Base-by-base conservation (phyloP, 2,113 vertebrate species). In the Callocephalon fimbriatum region DNA sequence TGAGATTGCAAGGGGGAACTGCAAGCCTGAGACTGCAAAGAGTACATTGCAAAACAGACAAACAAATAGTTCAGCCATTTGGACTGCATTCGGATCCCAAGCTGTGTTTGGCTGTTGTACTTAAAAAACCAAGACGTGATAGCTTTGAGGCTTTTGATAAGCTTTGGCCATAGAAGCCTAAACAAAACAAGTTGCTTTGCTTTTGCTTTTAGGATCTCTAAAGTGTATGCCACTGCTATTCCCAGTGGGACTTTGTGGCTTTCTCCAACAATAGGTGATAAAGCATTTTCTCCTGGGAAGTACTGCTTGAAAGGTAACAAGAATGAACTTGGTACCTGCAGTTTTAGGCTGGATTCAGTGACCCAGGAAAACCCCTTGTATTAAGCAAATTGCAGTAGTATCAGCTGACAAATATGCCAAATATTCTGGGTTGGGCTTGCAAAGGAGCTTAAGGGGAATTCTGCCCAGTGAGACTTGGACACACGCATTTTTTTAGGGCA, bases 91-190 rank as follows among this genome's bases (percentile, higher is more conserved):
- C 1, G 15, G 47, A 67, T 95, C 63, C 51, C 93, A 89, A 92
- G 93, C 76, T 95, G 79, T 84, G 72, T 80, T 94, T 96, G 91
- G 86, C 83, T 77, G 25, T 80, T 86, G 38, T 1, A 38, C 45
- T 92, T 70, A 54, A 90, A 94, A 84, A 71, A 7, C 22, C 68
- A 66, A 81, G 76, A 81, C 62, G 79, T 0, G 4, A 71, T 86
- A 86, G 31, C 54, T 71, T 92, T 86, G 93, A 92, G 72, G 54
- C 54, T 96, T 96, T 91, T 77, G 63, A 80, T 91, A 88, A 94
- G 71, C 86, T 86, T 92, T 78, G 88, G 45, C 47, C 29, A 31
- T 45, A 91, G 59, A 91, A 94, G 38, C 79, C 79, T 81, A 50
- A 81, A 91, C 72, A 88, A 90, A 95, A 77, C 38, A 88, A 92